Percentiles rank a stretch among this genome's conserved stretches.
phyloP scores from a whole-genome alignment of 2,797 vertebrate species.

The Leucoraja ocellata region DNA sequence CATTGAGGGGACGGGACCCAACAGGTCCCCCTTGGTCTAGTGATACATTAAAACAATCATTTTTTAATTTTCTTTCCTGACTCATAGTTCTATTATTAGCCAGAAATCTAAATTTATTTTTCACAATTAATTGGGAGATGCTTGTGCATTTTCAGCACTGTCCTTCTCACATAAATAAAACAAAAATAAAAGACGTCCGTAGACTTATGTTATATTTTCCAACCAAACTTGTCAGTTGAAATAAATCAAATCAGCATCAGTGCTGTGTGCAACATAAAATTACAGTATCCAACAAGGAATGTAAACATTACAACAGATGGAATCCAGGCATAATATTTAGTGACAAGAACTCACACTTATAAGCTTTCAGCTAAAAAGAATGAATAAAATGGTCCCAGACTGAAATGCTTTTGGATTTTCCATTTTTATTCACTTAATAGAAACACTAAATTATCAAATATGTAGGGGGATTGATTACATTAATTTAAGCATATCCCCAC shows the following conservation, averaged over 20 bases:
- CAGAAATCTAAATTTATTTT: constrained; percentile 1
- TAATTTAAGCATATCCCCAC: constrained; percentile 36
- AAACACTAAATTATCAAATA: constrained; percentile 37
- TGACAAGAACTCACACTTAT: constrained; percentile 30
- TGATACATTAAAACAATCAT: background rate
- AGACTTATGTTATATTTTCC: background rate
- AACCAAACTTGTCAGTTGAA: background rate
- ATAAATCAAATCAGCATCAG: background rate
- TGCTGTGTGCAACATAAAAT: background rate
- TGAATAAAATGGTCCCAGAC: constrained; percentile 35
- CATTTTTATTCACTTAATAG: constrained; percentile 36
- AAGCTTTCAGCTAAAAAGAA: constrained; percentile 11
- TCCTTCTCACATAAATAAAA: background rate
- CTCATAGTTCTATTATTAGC: background rate
- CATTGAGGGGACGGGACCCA: no score
- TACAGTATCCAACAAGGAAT: background rate
- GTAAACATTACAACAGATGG: constrained; percentile 25
- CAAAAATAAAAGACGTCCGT: background rate
- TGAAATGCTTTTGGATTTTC: background rate
- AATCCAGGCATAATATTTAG: constrained; percentile 8
- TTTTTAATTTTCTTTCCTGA: background rate
- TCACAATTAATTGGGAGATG: background rate
- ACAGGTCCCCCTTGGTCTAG: no score
- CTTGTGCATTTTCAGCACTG: background rate
- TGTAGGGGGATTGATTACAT: constrained; percentile 33